phyloP scores from a whole-genome alignment of 2,797 vertebrate species.

The Austrolebias charrua region DNA sequence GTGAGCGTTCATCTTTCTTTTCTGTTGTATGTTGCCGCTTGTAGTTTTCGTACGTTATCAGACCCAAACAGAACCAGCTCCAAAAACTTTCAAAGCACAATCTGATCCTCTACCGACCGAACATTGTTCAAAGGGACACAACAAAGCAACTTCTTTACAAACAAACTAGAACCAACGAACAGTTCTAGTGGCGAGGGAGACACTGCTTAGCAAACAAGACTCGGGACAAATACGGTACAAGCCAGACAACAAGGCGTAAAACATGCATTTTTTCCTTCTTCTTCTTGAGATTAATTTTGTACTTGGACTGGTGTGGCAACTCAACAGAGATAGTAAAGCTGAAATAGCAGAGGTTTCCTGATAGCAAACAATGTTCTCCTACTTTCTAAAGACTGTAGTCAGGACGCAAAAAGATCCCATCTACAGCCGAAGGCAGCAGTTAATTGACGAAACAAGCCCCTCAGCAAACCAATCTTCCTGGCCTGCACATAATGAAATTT shows the following conservation, averaged over 20 bases:
- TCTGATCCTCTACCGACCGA: conserved; percentile 34
- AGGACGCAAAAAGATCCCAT: conserved; percentile 44
- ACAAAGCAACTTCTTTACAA: conserved; percentile 37
- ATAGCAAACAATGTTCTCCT: conserved; percentile 9
- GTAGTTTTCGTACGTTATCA: conserved; percentile 25
- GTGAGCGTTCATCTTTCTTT: too few relatives aligned
- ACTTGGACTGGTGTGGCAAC: conserved; percentile 8
- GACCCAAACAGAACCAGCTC: conserved; percentile 17
- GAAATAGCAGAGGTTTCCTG: conserved; percentile 23
- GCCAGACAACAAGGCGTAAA: neutral
- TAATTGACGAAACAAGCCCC: conserved; percentile 62
- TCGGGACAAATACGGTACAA: conserved; percentile 16
- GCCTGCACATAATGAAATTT: conserved; percentile 52
- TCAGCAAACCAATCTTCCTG: conserved; percentile 32
- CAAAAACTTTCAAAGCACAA: conserved; percentile 16
- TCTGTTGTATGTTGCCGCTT: neutral
- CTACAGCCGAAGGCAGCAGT: conserved; percentile 37
- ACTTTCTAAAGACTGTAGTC: conserved; percentile 30
- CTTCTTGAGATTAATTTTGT: neutral
- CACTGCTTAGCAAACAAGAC: conserved; percentile 20
- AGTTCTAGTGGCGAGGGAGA: neutral
- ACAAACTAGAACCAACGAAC: conserved; percentile 23
- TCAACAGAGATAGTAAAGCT: conserved; percentile 14
- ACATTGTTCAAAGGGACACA: conserved; percentile 32
- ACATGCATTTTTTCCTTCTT: conserved; percentile 8